Base-by-base conservation (phyloP, 2,888 invertebrate genomes). In the Villa cingulata region DNA sequence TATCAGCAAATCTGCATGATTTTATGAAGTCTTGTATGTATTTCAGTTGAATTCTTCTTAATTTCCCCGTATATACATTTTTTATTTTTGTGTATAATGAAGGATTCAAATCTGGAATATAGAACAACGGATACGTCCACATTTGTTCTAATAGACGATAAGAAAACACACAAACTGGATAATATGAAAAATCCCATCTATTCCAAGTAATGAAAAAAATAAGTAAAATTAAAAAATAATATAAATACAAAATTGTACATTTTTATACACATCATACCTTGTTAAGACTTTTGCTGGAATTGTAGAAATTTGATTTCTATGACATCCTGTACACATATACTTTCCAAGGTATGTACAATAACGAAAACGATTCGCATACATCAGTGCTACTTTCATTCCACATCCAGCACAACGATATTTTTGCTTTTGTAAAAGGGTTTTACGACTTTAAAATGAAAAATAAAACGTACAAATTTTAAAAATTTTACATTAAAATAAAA, bases 291-390 rank as follows among this genome's bases (percentile, higher is more conserved):
- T 72, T 5, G 79, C 80, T 12, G 83, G 83, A 58, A 88, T 83
- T 52, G 80, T 68, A 5, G 82, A 75, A 48, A 81, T 73, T 61
- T 83, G 80, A 65, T 86, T 83, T 20, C 80, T 79, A 66, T 90
- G 89, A 63, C 90, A 90, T 41, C 85, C 85, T 14, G 86, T 85
- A 61, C 90, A 90, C 68, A 88, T 86, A 67, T 83, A 86, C 59
- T 86, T 78, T 12, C 88, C 87, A 51, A 86, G 70, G 68, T 90
- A 90, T 58, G 84, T 81, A 63, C 88, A 88, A 60, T 85, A 88
- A 16, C 87, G 76, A 66, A 82, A 86, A 57, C 80, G 75, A 49
- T 80, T 78, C 14, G 82, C 77, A 61, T 83, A 85, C 53, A 79
- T 76, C 6, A 72, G 72, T 3, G 83, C 81, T 7, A 89, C 84